Evolutionary conservation across 2,797 vertebrate genomes (phyloP).

Genomic region (Champsocephalus gunnari): DNA sequence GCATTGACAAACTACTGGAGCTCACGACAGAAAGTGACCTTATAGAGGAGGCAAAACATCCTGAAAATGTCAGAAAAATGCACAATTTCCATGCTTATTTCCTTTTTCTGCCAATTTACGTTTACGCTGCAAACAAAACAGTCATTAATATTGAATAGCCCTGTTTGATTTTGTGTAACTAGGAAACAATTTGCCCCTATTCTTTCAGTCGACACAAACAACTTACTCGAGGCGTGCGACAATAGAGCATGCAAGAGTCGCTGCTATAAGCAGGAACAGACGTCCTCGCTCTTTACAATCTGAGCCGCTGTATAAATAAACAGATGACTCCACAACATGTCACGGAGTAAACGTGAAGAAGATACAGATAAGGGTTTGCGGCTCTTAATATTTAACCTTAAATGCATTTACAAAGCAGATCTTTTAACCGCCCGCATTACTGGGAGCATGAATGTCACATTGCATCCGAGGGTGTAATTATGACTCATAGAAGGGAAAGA

Average conservation of each 20-base stretch:
- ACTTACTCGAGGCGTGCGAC: constrained; percentile 28
- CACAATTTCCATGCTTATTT: neutral
- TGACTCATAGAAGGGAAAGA: constrained; percentile 41
- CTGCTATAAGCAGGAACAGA: constrained; percentile 61
- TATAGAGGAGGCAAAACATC: constrained; percentile 13
- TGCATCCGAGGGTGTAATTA: constrained; percentile 51
- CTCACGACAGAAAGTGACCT: constrained; percentile 41
- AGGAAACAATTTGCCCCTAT: constrained; percentile 45
- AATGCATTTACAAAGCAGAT: constrained; percentile 50
- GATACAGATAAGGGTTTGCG: constrained; percentile 33
- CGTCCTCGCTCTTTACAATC: constrained; percentile 51
- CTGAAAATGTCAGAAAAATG: constrained; percentile 4
- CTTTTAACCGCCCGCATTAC: constrained; percentile 48
- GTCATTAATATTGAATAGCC: constrained; percentile 27
- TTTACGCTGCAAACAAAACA: constrained; percentile 41
- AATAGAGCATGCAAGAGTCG: constrained; percentile 48
- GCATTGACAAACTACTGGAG: constrained; percentile 31
- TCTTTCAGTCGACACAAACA: constrained; percentile 40
- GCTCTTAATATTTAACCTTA: constrained; percentile 65
- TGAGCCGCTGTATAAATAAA: constrained; percentile 64
- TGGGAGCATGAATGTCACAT: constrained; percentile 37
- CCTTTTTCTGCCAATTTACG: constrained; percentile 19
- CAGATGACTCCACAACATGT: constrained; percentile 50
- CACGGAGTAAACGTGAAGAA: constrained; percentile 34
- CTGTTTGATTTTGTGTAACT: constrained; percentile 37